Evolutionary conservation across 2,888 invertebrate genomes (phyloP).

Genomic region (Ptychoptera contaminata): DNA sequence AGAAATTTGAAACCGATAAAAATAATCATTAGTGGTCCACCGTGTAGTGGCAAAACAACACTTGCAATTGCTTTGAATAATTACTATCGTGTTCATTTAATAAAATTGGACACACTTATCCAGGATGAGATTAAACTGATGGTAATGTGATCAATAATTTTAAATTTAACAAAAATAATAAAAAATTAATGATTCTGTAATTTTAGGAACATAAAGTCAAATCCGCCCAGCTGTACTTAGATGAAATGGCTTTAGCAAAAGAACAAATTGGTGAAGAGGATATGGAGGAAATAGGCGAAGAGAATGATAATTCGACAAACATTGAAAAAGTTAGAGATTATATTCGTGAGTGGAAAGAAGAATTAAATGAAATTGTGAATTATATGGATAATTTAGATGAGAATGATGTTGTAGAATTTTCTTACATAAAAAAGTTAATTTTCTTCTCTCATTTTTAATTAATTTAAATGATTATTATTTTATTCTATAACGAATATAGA

Average conservation of each 20-base stretch:
- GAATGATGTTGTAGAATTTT: background rate
- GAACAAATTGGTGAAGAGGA: conserved; percentile 31
- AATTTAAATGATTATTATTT: background rate
- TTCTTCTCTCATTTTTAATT: too few relatives aligned
- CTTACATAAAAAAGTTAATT: background rate
- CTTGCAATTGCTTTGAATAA: conserved; percentile 39
- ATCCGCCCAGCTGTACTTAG: background rate
- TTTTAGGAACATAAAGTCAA: background rate
- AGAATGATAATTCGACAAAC: background rate
- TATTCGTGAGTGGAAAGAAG: background rate
- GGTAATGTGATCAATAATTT: background rate
- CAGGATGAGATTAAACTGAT: conserved; percentile 4
- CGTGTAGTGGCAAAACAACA: conserved; percentile 46
- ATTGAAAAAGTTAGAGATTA: background rate
- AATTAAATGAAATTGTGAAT: background rate
- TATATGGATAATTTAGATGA: background rate
- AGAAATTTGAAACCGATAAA: conserved; percentile 41
- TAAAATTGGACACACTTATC: conserved; percentile 5
- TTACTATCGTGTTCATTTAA: conserved; percentile 33
- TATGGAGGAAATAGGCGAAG: conserved; percentile 30
- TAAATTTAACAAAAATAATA: conserved; percentile 19
- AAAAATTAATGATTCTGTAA: conserved; percentile 14
- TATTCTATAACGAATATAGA: background rate
- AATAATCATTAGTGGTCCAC: conserved; percentile 46
- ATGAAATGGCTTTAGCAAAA: conserved; percentile 13